Evolutionary conservation across 2,797 vertebrate species (phyloP).

Genomic region (Macropus fuliginosus): DNA sequence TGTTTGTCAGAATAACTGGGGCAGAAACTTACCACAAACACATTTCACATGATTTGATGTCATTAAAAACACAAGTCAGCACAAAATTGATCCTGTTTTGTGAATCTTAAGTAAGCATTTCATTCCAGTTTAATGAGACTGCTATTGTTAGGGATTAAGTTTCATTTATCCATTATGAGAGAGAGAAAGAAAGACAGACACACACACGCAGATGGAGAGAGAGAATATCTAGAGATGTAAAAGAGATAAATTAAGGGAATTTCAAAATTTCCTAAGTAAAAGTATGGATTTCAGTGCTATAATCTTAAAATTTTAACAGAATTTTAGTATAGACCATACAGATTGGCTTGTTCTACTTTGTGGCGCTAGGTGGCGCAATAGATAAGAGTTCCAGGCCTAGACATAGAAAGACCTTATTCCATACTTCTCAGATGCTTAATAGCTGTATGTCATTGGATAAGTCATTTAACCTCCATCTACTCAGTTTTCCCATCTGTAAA

Average conservation of each 20-base stretch:
- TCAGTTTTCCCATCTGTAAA: not conserved
- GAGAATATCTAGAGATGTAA: conserved; percentile 45
- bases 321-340: not conserved
- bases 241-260: conserved; percentile 44
- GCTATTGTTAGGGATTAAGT: conserved; percentile 61
- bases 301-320: not conserved
- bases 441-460: not conserved
- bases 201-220: not conserved
- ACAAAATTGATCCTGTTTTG: conserved; percentile 70
- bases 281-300: not conserved
- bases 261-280: not conserved
- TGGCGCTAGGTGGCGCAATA: not conserved
- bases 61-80: conserved; percentile 55
- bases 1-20: conserved; percentile 60
- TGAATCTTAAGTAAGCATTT: conserved; percentile 73
- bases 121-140: conserved; percentile 77
- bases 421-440: not conserved
- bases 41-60: conserved; percentile 60
- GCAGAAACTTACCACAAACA: conserved; percentile 62
- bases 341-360: not conserved
- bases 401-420: not conserved
- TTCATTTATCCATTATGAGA: conserved; percentile 52
- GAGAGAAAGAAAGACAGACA: not conserved
- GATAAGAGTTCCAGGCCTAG: not conserved
- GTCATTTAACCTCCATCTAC: not conserved